These are phyloP conservation scores for Diarsia rubi DNA, from an alignment of 2,888 invertebrate genomes.

Conservation along the genomic window DNA sequence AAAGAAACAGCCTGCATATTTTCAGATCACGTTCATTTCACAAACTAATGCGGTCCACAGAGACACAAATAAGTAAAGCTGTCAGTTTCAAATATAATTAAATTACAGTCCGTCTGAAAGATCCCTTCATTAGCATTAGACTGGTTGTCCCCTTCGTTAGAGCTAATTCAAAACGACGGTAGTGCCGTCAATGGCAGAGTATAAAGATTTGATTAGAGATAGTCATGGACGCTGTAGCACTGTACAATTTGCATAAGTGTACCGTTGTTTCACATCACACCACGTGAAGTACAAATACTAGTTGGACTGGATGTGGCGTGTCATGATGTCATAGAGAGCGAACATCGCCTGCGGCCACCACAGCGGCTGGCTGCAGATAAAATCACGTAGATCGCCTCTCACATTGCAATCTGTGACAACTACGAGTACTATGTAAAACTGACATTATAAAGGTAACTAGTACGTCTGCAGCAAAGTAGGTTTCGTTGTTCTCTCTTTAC, in stretches of 20 bases:
- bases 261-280: conserved; percentile 57
- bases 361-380: conserved; percentile 31
- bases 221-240: conserved; percentile 13
- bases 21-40: conserved; percentile 19
- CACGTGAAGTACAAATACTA: conserved; percentile 30
- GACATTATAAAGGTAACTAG: conserved; percentile 30
- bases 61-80: conserved; percentile 17
- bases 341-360: conserved; percentile 20
- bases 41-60: neutral
- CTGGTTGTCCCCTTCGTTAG: conserved; percentile 32
- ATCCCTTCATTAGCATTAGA: conserved; percentile 38
- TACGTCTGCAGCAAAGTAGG: conserved; percentile 40
- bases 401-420: conserved; percentile 44
- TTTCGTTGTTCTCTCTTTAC: conserved; percentile 37
- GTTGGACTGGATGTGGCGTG: conserved; percentile 32
- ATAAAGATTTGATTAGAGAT: conserved; percentile 47
- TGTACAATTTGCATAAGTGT: conserved; percentile 39
- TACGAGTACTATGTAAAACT: conserved; percentile 18
- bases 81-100: conserved; percentile 18
- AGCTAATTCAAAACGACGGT: conserved; percentile 30
- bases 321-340: conserved; percentile 46
- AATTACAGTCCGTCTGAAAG: conserved; percentile 28
- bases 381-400: conserved; percentile 44
- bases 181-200: conserved; percentile 9
- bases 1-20: conserved; percentile 13